Percentiles rank a stretch among this genome's conserved stretches.
phyloP scores from a whole-genome alignment of 2,113 vertebrate genomes.

The Gopherus flavomarginatus region DNA sequence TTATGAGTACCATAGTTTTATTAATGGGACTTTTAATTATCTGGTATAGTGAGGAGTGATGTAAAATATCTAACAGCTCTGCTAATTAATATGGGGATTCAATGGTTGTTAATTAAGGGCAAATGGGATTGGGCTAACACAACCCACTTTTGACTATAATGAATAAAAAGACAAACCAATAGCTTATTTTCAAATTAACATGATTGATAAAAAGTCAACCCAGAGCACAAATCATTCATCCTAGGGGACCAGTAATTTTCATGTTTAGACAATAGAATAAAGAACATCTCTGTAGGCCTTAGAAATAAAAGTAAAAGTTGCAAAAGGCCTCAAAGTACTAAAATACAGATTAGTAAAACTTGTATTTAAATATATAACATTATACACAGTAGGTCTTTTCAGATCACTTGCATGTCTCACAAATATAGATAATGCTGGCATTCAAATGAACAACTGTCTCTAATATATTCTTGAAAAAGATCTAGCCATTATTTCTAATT shows the following conservation, averaged over 20 bases:
- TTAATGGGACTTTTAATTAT: conserved; percentile 93
- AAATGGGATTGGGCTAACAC: conserved; percentile 88
- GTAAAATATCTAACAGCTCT: conserved; percentile 90
- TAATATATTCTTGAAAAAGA: conserved; percentile 4
- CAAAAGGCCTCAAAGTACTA: conserved; percentile 14
- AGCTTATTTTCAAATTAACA: conserved; percentile 88
- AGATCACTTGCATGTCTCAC: conserved; percentile 14
- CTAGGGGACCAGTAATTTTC: conserved; percentile 61
- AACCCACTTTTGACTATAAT: conserved; percentile 84
- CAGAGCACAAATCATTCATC: conserved; percentile 61
- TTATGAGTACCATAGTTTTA: conserved; percentile 88
- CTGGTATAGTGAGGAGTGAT: conserved; percentile 87
- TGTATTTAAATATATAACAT: conserved; percentile 40
- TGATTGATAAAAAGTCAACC: conserved; percentile 83
- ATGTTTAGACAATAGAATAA: conserved; percentile 50
- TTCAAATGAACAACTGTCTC: conserved; percentile 6
- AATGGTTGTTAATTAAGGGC: conserved; percentile 94
- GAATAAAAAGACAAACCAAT: conserved; percentile 89
- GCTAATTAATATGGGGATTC: conserved; percentile 95
- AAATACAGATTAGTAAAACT: conserved; percentile 47
- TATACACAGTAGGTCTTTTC: conserved; percentile 15
- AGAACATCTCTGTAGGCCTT: conserved; percentile 24
- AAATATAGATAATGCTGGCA: conserved; percentile 5
- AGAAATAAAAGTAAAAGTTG: conserved; percentile 52
- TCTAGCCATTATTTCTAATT: conserved; percentile 5